phyloP scores from a whole-genome alignment of 2,113 vertebrate genomes.

The Junco hyemalis region DNA sequence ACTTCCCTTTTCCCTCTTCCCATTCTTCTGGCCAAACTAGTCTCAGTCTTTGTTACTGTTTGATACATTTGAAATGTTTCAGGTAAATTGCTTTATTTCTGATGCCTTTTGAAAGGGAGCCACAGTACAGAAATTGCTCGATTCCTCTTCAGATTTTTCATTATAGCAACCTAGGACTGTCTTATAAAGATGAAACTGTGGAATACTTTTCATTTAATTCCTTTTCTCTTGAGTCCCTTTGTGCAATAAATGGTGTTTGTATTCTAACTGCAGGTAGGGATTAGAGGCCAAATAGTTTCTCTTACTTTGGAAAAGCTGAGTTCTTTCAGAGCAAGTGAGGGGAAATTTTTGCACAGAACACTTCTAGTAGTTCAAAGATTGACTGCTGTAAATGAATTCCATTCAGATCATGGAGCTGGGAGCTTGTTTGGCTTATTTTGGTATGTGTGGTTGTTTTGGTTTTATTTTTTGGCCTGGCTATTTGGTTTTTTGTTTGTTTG shows the following conservation, averaged over 20 bases:
- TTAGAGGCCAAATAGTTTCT: not conserved
- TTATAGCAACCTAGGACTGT: not conserved
- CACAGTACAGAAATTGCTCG: not conserved
- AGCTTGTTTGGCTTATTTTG: not conserved
- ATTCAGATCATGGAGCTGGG: not conserved
- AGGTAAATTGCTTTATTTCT: not conserved
- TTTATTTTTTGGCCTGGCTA: not conserved
- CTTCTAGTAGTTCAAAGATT: not conserved
- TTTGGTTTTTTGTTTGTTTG: not conserved
- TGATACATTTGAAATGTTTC: not conserved
- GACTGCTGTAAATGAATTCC: not conserved
- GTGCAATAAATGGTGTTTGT: not conserved
- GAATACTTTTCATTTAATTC: not conserved
- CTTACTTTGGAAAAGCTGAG: not conserved
- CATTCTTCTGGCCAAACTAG: not conserved
- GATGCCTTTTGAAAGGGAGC: not conserved
- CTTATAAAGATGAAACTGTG: not conserved
- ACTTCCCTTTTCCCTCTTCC: not conserved
- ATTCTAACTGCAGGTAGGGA: not conserved
- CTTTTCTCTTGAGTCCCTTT: not conserved
- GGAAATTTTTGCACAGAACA: not conserved
- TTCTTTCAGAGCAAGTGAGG: not conserved
- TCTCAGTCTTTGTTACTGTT: not conserved
- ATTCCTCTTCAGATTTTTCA: not conserved
- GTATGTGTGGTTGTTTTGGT: not conserved